phyloP scores from a whole-genome alignment of 2,797 vertebrate species.

The Melanotaenia parkinsoni region DNA sequence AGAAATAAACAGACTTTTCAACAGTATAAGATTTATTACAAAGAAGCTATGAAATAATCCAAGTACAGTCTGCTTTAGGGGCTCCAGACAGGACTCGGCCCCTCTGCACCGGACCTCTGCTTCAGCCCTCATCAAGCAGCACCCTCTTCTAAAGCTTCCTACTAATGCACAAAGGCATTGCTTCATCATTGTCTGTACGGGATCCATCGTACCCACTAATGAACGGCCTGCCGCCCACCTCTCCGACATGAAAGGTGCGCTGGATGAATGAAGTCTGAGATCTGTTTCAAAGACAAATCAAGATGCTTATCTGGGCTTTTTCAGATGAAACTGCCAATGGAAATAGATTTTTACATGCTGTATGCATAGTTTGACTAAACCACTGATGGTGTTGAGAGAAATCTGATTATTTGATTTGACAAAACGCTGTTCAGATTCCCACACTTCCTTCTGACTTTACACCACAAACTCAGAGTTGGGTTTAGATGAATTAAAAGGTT shows the following conservation, averaged over 20 bases:
- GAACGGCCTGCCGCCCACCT: slow-evolving; percentile 45
- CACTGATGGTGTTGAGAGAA: slow-evolving; percentile 60
- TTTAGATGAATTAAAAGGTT: slow-evolving; percentile 50
- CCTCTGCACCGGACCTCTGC: too few species aligned
- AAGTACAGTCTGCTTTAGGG: too few species aligned
- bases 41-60: too few species aligned
- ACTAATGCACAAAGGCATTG: slow-evolving; percentile 23
- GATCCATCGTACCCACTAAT: slow-evolving; percentile 6
- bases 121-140: slow-evolving; percentile 35
- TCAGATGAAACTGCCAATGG: slow-evolving; percentile 60
- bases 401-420: slow-evolving; percentile 74
- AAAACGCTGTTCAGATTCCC: slow-evolving; percentile 65
- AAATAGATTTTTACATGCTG: slow-evolving; percentile 67
- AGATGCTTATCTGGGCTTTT: slow-evolving; percentile 76
- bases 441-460: slow-evolving; percentile 57
- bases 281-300: slow-evolving; percentile 69
- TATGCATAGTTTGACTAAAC: slow-evolving; percentile 53
- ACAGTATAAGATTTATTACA: too few species aligned
- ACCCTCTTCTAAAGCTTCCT: slow-evolving; percentile 12
- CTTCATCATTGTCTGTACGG: slow-evolving; percentile 33
- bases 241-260: slow-evolving; percentile 10
- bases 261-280: slow-evolving; percentile 26
- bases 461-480: slow-evolving; percentile 24
- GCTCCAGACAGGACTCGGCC: too few species aligned
- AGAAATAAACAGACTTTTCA: too few species aligned